Percentiles rank a stretch among this genome's conserved stretches.
phyloP scores from a whole-genome alignment of 1,140 invertebrate species.

The Goniozus legneri region DNA sequence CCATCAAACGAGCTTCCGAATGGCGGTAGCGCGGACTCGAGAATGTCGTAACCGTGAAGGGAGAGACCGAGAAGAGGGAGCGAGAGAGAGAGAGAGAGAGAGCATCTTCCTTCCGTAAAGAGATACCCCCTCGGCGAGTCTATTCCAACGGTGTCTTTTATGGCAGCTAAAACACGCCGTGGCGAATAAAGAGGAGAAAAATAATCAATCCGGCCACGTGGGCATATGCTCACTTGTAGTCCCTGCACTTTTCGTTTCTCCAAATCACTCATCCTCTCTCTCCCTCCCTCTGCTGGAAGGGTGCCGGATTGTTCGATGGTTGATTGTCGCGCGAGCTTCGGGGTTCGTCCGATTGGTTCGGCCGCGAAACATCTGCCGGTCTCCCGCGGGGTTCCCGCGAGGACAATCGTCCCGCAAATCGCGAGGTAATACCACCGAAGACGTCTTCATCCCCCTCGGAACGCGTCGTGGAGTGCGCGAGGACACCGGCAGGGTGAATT shows the following conservation, averaged over 20 bases:
- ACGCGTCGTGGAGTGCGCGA: neutral
- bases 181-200: constrained; percentile 10
- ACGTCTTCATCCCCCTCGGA: constrained; percentile 50
- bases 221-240: constrained; percentile 48
- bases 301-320: constrained; percentile 53
- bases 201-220: constrained; percentile 45
- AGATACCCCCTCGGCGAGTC: neutral
- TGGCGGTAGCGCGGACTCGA: constrained; percentile 36
- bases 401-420: constrained; percentile 52
- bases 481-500: neutral
- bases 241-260: constrained; percentile 33
- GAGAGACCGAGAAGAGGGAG: no score
- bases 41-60: constrained; percentile 27
- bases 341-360: constrained; percentile 53
- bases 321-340: constrained; percentile 51
- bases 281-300: constrained; percentile 32
- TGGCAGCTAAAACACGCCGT: constrained; percentile 29
- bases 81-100: no score
- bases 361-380: constrained; percentile 54
- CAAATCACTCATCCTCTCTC: no score
- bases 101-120: neutral
- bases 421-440: constrained; percentile 50
- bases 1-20: constrained; percentile 51
- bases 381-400: constrained; percentile 52
- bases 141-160: constrained; percentile 35